Percentiles rank a stretch among this genome's conserved stretches.
These are phyloP conservation scores for Drosophila differens DNA, from an alignment of 2,888 invertebrate genomes.

Conservation along the genomic window DNA sequence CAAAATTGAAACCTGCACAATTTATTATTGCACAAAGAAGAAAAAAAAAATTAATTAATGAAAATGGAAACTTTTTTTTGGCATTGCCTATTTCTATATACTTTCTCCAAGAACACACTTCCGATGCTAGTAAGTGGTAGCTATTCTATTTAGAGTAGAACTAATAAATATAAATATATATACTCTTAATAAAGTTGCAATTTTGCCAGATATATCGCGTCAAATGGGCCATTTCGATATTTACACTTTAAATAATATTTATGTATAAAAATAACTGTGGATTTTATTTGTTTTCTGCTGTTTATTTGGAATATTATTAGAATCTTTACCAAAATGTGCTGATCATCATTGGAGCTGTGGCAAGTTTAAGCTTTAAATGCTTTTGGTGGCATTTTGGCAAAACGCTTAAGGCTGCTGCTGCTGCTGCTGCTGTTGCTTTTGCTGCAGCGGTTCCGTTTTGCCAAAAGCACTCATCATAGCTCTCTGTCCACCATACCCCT, in stretches of 20 bases:
- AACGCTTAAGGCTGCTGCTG: slow-evolving; percentile 23
- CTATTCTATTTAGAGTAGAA: not conserved
- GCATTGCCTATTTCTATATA: not conserved
- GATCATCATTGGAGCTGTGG: slow-evolving; percentile 11
- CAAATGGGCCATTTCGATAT: no score
- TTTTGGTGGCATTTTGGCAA: slow-evolving; percentile 17
- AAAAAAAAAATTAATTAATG: not conserved
- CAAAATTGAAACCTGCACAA: not conserved
- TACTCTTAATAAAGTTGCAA: no score
- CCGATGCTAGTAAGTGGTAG: no score
- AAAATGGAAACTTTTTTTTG: not conserved
- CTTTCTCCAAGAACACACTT: no score
- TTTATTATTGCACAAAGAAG: not conserved
- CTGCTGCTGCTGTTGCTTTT: slow-evolving; percentile 1
- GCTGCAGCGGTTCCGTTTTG: slow-evolving; percentile 17
- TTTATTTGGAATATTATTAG: not conserved
- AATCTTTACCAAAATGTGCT: not conserved
- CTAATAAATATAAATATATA: not conserved
- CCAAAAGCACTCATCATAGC: slow-evolving; percentile 31
- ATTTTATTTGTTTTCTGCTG: not conserved
- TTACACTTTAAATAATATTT: no score
- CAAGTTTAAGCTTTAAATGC: slow-evolving; percentile 8
- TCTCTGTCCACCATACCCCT: slow-evolving; percentile 18
- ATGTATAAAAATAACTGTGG: not conserved
- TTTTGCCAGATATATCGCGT: no score